Evolutionary conservation across 2,888 invertebrate species (phyloP), one percentile per base, ranked within the genome.

Genomic region (Agonopterix arenella): DNA sequence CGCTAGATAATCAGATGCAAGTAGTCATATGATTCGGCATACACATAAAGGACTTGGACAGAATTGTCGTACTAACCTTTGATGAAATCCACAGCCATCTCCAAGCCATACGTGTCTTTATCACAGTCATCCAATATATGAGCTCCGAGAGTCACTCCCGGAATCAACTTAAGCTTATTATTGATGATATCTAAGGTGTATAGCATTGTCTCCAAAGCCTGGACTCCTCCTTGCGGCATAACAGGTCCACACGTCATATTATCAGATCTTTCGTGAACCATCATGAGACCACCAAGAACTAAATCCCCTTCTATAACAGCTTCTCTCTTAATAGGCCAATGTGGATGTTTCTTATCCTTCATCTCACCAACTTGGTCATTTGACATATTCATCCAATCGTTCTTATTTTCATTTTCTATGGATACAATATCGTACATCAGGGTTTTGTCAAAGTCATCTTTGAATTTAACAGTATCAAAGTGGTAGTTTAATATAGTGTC

Each of bases 51-150:
- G 5, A 5, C 28, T 28, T 2, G 4, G 18, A 18, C 1, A 28
- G 0, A 28, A 28, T 28, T 5, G 9, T 28, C 9, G 38, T 36
- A 78, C 92, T 89, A 85, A 98, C 98, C 97, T 94, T 97, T 96
- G 56, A 98, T 98, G 78, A 98, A 98, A 83, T 98, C 97, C 11
- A 98, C 96, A 11, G 97, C 97, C 94, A 98, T 97, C 77, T 98
- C 97, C 59, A 98, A 89, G 0, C 98, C 98, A 70, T 97, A 97
- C 0, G 97, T 98, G 76, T 98, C 98, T 83, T 97, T 96, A 89
- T 98, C 98, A 80, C 98, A 98, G 80, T 98, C 98, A 73, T 98
- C 98, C 56, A 98, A 90, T 48, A 98, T 93, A 72, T 97, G 95
- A 8, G 96, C 96, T 40, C 97, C 97, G 9, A 98, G 84, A 4